A percentile compares a stretch with the other conserved stretches of the same genome.
Evolutionary conservation across 2,888 invertebrate species (phyloP).

Genomic region (Tineola bisselliella): DNA sequence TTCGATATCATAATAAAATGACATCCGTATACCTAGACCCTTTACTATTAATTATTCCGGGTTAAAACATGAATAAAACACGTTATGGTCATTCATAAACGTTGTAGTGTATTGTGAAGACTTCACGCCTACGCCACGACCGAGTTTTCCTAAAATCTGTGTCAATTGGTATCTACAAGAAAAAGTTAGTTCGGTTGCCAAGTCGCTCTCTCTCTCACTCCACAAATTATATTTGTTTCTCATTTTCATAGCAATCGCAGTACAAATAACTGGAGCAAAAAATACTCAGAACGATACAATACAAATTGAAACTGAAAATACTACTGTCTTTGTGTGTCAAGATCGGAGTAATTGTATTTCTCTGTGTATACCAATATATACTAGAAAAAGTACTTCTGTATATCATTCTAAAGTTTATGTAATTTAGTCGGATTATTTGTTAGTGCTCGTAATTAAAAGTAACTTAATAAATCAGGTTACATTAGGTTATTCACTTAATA

Average conservation of each 20-base stretch:
- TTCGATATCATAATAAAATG: too few relatives aligned
- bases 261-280: not conserved
- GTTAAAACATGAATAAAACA: not conserved
- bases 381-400: not conserved
- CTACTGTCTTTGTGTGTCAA: not conserved
- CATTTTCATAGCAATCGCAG: slow-evolving; percentile 2
- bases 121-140: slow-evolving; percentile 38
- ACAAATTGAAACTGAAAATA: not conserved
- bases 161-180: slow-evolving; percentile 39
- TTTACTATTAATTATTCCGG: too few relatives aligned
- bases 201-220: not conserved
- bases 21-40: too few relatives aligned
- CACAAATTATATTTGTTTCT: slow-evolving; percentile 2
- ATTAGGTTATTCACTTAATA: too few relatives aligned
- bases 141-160: slow-evolving; percentile 42
- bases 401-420: too few relatives aligned
- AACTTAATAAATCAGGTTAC: too few relatives aligned
- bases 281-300: not conserved
- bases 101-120: not conserved
- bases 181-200: slow-evolving; percentile 9
- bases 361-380: not conserved
- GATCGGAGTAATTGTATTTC: not conserved
- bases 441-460: too few relatives aligned
- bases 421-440: too few relatives aligned
- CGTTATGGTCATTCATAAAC: not conserved